phyloP scores from a whole-genome alignment of 2,888 invertebrate genomes.

The Platycheirus rosarum region DNA sequence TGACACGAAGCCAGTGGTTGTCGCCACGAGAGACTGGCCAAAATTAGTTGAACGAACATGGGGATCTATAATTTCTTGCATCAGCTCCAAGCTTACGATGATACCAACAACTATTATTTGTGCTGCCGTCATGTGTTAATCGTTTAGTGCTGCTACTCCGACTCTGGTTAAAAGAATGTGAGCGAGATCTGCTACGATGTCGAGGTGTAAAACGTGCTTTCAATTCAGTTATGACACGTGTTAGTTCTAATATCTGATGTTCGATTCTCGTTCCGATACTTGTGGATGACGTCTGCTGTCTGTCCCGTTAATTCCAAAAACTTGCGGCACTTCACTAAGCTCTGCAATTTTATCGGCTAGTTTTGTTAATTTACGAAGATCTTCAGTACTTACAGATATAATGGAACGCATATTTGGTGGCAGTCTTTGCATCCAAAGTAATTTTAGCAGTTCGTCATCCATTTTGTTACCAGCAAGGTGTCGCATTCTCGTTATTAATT shows the following conservation, averaged over 20 bases:
- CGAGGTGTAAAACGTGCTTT: too few relatives aligned
- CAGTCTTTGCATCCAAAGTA: background rate
- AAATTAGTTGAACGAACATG: constrained; percentile 5
- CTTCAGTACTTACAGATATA: constrained; percentile 1
- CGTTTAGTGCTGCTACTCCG: too few relatives aligned
- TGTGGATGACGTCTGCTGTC: background rate
- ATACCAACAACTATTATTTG: constrained; percentile 2
- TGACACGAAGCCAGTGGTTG: background rate
- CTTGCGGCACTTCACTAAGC: background rate
- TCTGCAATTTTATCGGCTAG: constrained; percentile 12
- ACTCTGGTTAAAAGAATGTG: too few relatives aligned
- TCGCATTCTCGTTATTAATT: too few relatives aligned
- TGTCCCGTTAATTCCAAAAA: constrained; percentile 9
- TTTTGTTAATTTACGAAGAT: constrained; percentile 5
- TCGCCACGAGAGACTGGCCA: background rate
- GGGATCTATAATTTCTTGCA: constrained; percentile 3
- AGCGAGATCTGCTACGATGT: constrained; percentile 22
- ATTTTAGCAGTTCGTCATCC: background rate
- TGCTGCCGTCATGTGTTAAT: background rate
- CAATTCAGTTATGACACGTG: constrained; percentile 4
- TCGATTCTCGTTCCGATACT: background rate
- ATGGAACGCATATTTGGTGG: background rate
- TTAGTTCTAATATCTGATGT: constrained; percentile 1
- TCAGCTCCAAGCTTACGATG: background rate
- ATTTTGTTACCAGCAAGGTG: background rate